Conservation (phyloP, 2,888 invertebrate species). For the Fragum sueziense region DNA sequence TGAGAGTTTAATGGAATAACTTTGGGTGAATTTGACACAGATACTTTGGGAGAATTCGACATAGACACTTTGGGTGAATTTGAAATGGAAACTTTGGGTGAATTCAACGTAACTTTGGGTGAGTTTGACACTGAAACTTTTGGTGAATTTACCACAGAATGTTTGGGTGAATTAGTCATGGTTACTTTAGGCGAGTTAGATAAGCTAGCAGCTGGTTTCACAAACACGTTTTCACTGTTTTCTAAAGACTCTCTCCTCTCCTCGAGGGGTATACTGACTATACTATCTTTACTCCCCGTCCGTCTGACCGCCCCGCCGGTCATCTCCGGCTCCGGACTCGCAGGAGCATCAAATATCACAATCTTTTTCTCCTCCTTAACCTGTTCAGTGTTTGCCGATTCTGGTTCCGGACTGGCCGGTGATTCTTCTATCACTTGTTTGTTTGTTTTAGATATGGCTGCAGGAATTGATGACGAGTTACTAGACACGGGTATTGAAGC, state of each 20-base stretch:
- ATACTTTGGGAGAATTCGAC: neutral
- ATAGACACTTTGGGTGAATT: slow-evolving; percentile 2
- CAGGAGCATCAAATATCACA: slow-evolving; percentile 60
- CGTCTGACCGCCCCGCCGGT: slow-evolving; percentile 4
- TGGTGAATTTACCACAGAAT: slow-evolving; percentile 10
- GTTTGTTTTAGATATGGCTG: slow-evolving; percentile 8
- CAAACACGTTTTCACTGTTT: neutral
- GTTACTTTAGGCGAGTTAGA: slow-evolving; percentile 7
- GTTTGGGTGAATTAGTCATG: neutral
- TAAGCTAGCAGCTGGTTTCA: neutral
- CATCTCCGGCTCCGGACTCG: slow-evolving; percentile 55
- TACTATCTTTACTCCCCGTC: slow-evolving; percentile 26
- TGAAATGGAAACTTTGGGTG: too few species aligned
- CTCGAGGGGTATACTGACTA: slow-evolving; percentile 60
- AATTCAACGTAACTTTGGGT: slow-evolving; percentile 42
- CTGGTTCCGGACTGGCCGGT: slow-evolving; percentile 60
- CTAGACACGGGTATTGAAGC: slow-evolving; percentile 37
- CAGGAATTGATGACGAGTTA: neutral
- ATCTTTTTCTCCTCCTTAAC: slow-evolving; percentile 44
- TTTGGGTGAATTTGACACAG: slow-evolving; percentile 32
- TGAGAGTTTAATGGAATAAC: slow-evolving; percentile 56
- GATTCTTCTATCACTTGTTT: slow-evolving; percentile 52
- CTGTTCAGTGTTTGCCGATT: slow-evolving; percentile 2
- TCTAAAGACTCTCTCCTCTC: slow-evolving; percentile 1
- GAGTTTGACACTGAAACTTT: slow-evolving; percentile 32